Evolutionary conservation across 2,888 invertebrate species (phyloP).

Genomic region (Fragum sueziense): DNA sequence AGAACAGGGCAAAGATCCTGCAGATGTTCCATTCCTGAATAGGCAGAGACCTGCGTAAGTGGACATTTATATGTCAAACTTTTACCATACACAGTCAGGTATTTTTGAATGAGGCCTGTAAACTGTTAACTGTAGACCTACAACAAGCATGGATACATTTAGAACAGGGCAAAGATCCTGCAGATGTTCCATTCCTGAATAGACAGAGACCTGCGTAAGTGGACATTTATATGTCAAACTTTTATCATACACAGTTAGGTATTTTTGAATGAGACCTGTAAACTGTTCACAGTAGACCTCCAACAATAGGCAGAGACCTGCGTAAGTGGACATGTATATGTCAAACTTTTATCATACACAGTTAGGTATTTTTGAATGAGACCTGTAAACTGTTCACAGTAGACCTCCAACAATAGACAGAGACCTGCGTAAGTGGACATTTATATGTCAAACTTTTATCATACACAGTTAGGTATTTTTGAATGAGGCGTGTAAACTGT

Average conservation of each 20-base stretch:
- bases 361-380: no score
- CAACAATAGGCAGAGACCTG: conserved; percentile 13
- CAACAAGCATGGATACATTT: conserved; percentile 82
- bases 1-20: conserved; percentile 76
- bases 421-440: no score
- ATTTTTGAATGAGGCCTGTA: conserved; percentile 81
- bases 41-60: conserved; percentile 74
- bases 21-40: conserved; percentile 80
- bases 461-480: conserved; percentile 83
- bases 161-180: conserved; percentile 76
- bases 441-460: no score
- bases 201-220: conserved; percentile 74
- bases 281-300: no score
- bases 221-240: no score
- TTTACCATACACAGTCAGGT: conserved; percentile 79
- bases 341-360: no score
- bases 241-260: no score
- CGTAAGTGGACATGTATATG: not conserved
- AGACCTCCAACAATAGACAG: no score
- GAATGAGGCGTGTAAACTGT: conserved; percentile 81
- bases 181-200: conserved; percentile 80
- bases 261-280: no score
- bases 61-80: no score
- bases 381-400: no score
- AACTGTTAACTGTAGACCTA: conserved; percentile 82